Base-by-base conservation (phyloP, 2,888 invertebrate genomes). In the Smittia aterrima region DNA sequence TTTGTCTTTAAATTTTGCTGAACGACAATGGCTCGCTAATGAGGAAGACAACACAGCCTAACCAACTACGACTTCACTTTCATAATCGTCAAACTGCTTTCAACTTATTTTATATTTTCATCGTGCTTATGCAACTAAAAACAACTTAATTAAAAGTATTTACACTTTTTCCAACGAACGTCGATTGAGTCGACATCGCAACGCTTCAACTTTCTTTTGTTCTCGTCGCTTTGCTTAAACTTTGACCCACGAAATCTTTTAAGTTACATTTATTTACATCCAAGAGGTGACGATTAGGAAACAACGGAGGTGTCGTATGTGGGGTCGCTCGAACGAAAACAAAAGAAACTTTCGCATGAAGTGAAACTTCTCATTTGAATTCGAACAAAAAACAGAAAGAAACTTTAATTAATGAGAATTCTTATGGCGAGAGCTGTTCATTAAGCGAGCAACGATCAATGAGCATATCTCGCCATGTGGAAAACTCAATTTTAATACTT, bases 141-240 rank as follows among this genome's bases (percentile, higher is more conserved):
- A 68, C 68, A 68, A 68, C 68, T 68, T 68, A 67, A 47, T 41
- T 68, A 41, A 24, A 13, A 47, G 3, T 68, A 68, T 68, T 68
- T 68, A 68, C 68, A 68, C 47, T 24, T 62, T 62, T 62, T 62
- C 13, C 22, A 24, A 62, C 54, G 11, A 20, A 16, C 54, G 18
- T 54, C 20, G 27, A 25, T 64, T 7, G n/a, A 16, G 16, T 18
- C 71, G 71, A 47, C 47, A 22, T 3, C 20, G 58, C 38, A 53
- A 41, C 40, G 32, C 58, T n/a, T 58, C 74, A 75, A 75, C 74
- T 77, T 76, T 76, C 74, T 73, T 75, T 75, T 75, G 79, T 79
- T 80, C 79, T 79, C 78, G 78, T 47, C 16, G 11, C 47, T 47
- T 47, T 47, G 78, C 77, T 78, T 77, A 77, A 77, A 78, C 78